Percentiles rank a stretch among this genome's conserved stretches.
phyloP scores from a whole-genome alignment of 2,888 invertebrate genomes.

The Ichneumon xanthorius region DNA sequence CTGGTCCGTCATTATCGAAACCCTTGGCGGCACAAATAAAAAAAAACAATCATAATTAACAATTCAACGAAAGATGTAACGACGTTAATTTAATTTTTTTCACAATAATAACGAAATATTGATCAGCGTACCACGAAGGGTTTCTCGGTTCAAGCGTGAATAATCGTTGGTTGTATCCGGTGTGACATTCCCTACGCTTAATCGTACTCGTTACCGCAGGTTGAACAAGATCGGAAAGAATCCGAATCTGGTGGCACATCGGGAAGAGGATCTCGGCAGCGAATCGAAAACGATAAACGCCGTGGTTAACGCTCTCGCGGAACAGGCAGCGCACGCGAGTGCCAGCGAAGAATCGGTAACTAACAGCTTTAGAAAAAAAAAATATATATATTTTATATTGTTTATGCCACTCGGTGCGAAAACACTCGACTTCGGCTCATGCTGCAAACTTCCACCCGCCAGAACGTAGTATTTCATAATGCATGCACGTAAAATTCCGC shows the following conservation, averaged over 20 bases:
- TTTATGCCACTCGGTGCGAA: too few relatives aligned
- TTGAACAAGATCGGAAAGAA: slow-evolving; percentile 99
- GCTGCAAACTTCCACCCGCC: too few relatives aligned
- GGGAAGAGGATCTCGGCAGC: slow-evolving; percentile 89
- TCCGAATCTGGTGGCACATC: slow-evolving; percentile 94
- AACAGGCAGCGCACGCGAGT: slow-evolving; percentile 94
- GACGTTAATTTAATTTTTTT: neutral
- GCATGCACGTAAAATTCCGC: too few relatives aligned
- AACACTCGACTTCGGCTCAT: too few relatives aligned
- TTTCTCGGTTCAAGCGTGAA: slow-evolving; percentile 78
- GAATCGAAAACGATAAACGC: slow-evolving; percentile 96
- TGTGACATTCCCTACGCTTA: slow-evolving; percentile 85
- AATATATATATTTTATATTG: too few relatives aligned
- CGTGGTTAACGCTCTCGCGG: slow-evolving; percentile 96
- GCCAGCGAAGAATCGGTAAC: slow-evolving; percentile 91
- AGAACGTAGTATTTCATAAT: too few relatives aligned
- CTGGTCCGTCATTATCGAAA: slow-evolving; percentile 79
- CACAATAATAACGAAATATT: slow-evolving; percentile 19
- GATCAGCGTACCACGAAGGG: slow-evolving; percentile 53
- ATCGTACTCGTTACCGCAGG: slow-evolving; percentile 85
- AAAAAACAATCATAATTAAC: slow-evolving; percentile 5
- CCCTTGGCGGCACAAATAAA: slow-evolving; percentile 68
- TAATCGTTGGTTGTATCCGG: slow-evolving; percentile 82
- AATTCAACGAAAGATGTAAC: neutral
- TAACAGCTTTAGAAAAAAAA: slow-evolving; percentile 32